phyloP scores from a whole-genome alignment of 2,888 invertebrate genomes.

The Temnothorax rugatulus region DNA sequence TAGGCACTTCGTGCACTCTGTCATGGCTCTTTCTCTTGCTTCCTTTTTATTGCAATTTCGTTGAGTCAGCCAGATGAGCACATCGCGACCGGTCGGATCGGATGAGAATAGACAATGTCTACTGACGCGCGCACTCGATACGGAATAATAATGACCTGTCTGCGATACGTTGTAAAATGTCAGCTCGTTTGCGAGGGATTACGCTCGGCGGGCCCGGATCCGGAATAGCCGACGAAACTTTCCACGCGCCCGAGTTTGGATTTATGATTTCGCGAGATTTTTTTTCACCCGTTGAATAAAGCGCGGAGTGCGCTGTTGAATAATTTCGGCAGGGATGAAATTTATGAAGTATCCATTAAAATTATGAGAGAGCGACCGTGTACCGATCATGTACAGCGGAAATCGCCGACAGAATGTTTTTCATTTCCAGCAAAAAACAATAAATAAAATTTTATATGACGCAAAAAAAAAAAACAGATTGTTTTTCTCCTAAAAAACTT shows the following conservation, averaged over 20 bases:
- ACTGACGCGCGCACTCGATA: constrained; percentile 48
- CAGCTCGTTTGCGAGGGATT: constrained; percentile 56
- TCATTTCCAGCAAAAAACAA: not conserved
- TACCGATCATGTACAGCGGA: constrained; percentile 28
- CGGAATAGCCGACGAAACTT: constrained; percentile 48
- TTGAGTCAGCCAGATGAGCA: constrained; percentile 45
- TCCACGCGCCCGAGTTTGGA: constrained; percentile 42
- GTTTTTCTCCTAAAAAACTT: not conserved
- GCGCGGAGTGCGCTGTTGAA: constrained; percentile 9
- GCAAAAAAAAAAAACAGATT: not conserved
- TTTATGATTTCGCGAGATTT: constrained; percentile 52
- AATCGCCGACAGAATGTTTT: constrained; percentile 14
- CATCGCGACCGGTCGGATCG: constrained; percentile 37
- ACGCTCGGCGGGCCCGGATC: constrained; percentile 18
- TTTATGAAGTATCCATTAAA: constrained; percentile 52
- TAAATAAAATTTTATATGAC: constrained; percentile 12
- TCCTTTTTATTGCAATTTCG: constrained; percentile 60
- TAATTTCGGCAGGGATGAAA: constrained; percentile 47
- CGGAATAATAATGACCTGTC: constrained; percentile 57
- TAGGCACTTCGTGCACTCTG: constrained; percentile 54
- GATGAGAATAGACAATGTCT: constrained; percentile 47
- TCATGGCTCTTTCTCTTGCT: constrained; percentile 41
- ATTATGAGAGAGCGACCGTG: constrained; percentile 42
- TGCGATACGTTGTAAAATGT: constrained; percentile 54
- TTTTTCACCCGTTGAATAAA: constrained; percentile 22